A percentile compares a stretch with the other conserved stretches of the same genome.
Evolutionary conservation across 1,140 invertebrate genomes (phyloP).

Genomic region (Pseudomyrmex flavicornis): DNA sequence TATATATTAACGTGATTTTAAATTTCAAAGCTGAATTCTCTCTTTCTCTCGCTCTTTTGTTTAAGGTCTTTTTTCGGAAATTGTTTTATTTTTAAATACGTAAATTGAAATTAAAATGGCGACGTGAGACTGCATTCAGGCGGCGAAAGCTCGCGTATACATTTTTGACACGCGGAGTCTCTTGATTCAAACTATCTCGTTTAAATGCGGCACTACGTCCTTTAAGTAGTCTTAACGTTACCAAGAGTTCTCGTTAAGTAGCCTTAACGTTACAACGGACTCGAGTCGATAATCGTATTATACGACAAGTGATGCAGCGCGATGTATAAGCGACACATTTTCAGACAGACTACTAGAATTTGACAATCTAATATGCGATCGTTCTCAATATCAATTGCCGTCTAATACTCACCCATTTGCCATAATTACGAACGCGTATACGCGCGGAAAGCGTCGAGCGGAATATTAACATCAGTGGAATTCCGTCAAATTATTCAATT

Average conservation of each 20-base stretch:
- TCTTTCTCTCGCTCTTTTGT: neutral
- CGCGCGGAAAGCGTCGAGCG: neutral
- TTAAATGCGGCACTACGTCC: neutral
- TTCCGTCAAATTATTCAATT: conserved; percentile 24
- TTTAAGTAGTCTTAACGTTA: neutral
- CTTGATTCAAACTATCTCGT: conserved; percentile 11
- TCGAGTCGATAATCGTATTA: neutral
- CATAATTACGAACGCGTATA: conserved; percentile 2
- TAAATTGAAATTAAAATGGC: conserved; percentile 14
- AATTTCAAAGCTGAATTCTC: neutral
- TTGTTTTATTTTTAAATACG: conserved; percentile 12
- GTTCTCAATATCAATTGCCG: conserved; percentile 33
- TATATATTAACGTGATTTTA: neutral
- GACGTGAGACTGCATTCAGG: neutral
- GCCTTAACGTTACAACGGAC: neutral
- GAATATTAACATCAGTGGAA: conserved; percentile 18
- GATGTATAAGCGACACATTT: neutral
- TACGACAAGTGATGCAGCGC: neutral
- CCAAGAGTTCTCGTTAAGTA: neutral
- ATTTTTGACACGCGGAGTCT: neutral
- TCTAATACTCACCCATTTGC: conserved; percentile 10
- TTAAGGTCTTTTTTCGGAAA: neutral
- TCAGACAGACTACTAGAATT: neutral
- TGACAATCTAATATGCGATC: neutral
- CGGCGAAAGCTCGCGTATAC: neutral